Base-by-base conservation (phyloP, 1,140 invertebrate genomes). In the Microplitis mediator region DNA sequence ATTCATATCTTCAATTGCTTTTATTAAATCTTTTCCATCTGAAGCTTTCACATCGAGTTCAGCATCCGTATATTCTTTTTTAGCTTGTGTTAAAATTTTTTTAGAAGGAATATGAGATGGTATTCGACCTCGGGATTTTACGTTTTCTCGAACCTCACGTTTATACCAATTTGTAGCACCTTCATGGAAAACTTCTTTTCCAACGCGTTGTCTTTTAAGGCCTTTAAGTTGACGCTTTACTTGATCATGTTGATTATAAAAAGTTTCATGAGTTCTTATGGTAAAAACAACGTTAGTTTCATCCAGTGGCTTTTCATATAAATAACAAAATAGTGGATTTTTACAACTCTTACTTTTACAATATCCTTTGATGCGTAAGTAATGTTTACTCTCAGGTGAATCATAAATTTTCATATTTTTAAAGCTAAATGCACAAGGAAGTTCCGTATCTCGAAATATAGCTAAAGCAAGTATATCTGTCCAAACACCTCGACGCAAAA, bases 351-450 rank as follows among this genome's bases (percentile, higher is more conserved):
- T 52, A 45, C 69, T 71, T 32, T 23, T 11, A 50, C 69, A 71
- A 34, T 63, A 45, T 32, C 69, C 69, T 62, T 35, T 62, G 14
- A 71, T 54, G 16, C 32, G 14, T 31, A 71, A 50, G 45, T 63
- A 71, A 50, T 62, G 58, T 4, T 35, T 13, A 31, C 50, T 64
- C 13, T 71, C 61, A 14, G 58, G 61, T 34, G 36, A 64, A 11
- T 39, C 31, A 36, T 54, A 54, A 50, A 71, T 71, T 51, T 51
- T 63, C 2, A 50, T 51, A 54, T 54, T 64, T 64, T 14, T 63
- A 14, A 14, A 63, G 63, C 9, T 39, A 52, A 70, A 68, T 69
- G 63, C 76, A 71, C 72, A 75, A 70, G 72, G 62, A 63, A 72
- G 32, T 36, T n/a, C 71, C 65, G n/a, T n/a, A n/a, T n/a, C n/a